phyloP scores from a whole-genome alignment of 2,113 vertebrate genomes.

The Pelecanus crispus region DNA sequence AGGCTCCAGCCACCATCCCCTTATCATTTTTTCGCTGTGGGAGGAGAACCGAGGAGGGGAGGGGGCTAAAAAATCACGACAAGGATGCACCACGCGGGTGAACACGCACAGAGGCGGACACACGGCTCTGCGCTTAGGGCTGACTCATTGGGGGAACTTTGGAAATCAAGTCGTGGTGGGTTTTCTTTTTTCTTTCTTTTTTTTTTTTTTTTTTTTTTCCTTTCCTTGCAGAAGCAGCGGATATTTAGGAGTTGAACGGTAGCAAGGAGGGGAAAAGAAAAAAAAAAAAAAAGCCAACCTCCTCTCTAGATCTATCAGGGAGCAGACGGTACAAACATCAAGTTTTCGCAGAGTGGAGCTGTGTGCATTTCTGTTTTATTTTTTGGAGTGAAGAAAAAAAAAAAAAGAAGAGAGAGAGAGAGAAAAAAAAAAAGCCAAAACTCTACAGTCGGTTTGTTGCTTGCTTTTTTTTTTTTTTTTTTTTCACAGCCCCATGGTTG shows the following conservation, averaged over 20 bases:
- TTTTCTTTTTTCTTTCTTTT: neutral
- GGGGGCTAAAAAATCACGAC: neutral
- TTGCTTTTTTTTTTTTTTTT: neutral
- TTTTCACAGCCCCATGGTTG: neutral
- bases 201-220: accelerated
- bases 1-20: neutral
- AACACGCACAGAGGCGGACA: neutral
- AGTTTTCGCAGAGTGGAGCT: neutral
- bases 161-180: neutral
- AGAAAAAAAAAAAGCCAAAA: neutral
- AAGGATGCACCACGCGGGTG: neutral
- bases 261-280: neutral
- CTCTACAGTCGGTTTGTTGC: neutral
- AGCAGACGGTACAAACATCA: slow-evolving; percentile 14
- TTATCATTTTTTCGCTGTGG: neutral
- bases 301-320: neutral
- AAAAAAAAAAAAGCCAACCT: neutral
- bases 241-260: neutral
- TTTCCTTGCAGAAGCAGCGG: neutral
- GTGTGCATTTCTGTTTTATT: neutral
- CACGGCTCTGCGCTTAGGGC: neutral
- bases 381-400: neutral
- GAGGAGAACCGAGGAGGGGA: neutral
- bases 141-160: neutral
- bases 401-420: neutral